These are phyloP conservation scores for Australoheros scitulus DNA, from an alignment of 2,113 vertebrate species.

Conservation along the genomic window DNA sequence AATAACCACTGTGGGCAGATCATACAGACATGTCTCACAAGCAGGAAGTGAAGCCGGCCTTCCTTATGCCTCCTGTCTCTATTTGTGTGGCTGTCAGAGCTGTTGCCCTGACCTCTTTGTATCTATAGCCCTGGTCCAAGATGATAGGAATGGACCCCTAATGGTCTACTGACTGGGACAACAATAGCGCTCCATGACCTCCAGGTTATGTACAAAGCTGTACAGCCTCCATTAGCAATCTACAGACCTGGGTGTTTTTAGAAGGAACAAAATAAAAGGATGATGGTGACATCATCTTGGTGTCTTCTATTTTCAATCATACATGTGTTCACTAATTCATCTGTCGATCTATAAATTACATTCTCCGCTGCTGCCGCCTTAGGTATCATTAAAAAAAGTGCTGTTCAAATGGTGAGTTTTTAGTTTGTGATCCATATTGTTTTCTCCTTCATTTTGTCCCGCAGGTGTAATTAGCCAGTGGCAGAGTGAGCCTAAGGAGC, in stretches of 20 bases:
- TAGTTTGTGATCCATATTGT: neutral
- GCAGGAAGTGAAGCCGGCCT: constrained; percentile 34
- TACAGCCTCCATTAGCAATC: neutral
- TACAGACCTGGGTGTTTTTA: constrained; percentile 10
- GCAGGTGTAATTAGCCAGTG: constrained; percentile 96
- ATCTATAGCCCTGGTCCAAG: constrained; percentile 72
- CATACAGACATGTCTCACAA: constrained; percentile 1
- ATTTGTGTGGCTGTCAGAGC: constrained; percentile 64
- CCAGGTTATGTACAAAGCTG: constrained; percentile 67
- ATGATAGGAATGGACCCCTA: constrained; percentile 58
- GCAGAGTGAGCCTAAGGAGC: constrained; percentile 96
- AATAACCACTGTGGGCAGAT: neutral
- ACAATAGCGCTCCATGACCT: constrained; percentile 71
- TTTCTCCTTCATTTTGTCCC: neutral
- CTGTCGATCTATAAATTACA: constrained; percentile 3
- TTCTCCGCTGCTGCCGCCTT: neutral
- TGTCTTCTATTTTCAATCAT: constrained; percentile 25
- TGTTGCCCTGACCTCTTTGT: constrained; percentile 63
- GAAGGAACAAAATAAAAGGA: constrained; percentile 34
- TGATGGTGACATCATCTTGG: constrained; percentile 33
- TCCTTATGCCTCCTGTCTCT: constrained; percentile 44
- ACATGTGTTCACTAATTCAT: constrained; percentile 31
- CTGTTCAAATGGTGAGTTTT: neutral
- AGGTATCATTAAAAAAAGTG: neutral
- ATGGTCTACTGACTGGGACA: constrained; percentile 47